A percentile compares a stretch with the other conserved stretches of the same genome.
These are phyloP conservation scores for Pholis gunnellus DNA, from an alignment of 2,113 vertebrate genomes.

Conservation along the genomic window DNA sequence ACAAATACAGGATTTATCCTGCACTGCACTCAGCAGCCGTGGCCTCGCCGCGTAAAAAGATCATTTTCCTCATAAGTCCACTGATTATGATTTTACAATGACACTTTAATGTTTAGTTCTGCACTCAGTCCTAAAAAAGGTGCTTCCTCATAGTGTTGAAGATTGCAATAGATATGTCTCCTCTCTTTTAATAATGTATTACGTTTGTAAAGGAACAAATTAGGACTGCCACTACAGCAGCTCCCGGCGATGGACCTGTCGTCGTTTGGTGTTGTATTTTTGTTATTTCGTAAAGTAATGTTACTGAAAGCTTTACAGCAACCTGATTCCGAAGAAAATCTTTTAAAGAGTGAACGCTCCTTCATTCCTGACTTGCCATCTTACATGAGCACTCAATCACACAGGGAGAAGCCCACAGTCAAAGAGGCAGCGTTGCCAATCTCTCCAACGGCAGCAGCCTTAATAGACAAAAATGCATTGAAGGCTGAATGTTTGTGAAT, in stretches of 20 bases:
- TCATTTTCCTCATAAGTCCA: neutral
- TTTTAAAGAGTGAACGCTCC: constrained; percentile 38
- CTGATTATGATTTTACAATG: neutral
- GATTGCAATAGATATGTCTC: neutral
- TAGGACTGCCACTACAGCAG: neutral
- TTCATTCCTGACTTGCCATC: constrained; percentile 45
- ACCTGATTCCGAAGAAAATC: constrained; percentile 44
- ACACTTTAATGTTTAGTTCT: neutral
- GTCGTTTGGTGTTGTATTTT: neutral
- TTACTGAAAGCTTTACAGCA: constrained; percentile 38
- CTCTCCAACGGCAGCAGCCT: constrained; percentile 27
- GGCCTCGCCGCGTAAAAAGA: neutral
- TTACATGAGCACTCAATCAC: constrained; percentile 45
- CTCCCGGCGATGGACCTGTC: constrained; percentile 2
- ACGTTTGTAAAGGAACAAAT: neutral
- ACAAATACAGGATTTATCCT: neutral
- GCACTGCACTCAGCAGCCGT: neutral
- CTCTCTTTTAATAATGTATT: neutral
- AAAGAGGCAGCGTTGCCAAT: constrained; percentile 49
- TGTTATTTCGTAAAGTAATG: constrained; percentile 28
- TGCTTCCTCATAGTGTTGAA: neutral
- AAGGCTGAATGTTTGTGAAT: constrained; percentile 55
- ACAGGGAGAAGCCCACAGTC: constrained; percentile 42
- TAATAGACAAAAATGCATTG: constrained; percentile 32
- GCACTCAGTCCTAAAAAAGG: neutral